Conservation (phyloP, 2,113 vertebrate genomes). For the Pan troglodytes region DNA sequence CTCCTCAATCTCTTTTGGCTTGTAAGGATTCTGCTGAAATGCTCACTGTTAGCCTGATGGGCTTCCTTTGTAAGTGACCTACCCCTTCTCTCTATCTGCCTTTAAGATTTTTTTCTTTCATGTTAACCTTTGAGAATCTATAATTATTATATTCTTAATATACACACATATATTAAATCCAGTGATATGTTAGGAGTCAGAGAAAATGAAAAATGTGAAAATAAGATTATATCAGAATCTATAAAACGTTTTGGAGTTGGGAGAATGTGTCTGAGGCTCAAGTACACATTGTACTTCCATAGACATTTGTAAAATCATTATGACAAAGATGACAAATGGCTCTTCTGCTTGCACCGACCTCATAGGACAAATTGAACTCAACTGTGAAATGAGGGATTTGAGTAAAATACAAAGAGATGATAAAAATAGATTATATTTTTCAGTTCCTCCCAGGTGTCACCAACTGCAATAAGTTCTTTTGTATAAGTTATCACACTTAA, state of each 20-base stretch:
- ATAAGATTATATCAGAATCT: background rate
- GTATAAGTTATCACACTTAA: background rate
- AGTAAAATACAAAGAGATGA: background rate
- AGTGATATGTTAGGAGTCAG: background rate
- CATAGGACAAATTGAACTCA: background rate
- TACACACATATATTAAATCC: background rate
- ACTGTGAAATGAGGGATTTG: background rate
- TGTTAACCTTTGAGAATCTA: background rate
- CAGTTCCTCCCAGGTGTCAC: background rate
- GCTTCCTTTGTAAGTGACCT: too few relatives aligned
- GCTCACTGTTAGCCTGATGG: too few relatives aligned
- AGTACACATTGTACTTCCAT: background rate
- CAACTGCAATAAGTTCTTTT: background rate
- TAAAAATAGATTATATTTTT: background rate
- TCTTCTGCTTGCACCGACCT: background rate
- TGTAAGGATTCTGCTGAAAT: too few relatives aligned
- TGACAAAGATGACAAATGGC: background rate
- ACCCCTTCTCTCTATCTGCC: too few relatives aligned
- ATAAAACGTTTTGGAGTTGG: background rate
- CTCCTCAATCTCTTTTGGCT: too few relatives aligned
- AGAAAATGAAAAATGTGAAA: background rate
- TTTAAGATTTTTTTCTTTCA: too few relatives aligned
- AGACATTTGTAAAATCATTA: background rate
- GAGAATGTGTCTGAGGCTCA: background rate
- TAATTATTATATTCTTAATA: background rate